phyloP scores from a whole-genome alignment of 2,888 invertebrate genomes.

The Sclerodermus sp. region DNA sequence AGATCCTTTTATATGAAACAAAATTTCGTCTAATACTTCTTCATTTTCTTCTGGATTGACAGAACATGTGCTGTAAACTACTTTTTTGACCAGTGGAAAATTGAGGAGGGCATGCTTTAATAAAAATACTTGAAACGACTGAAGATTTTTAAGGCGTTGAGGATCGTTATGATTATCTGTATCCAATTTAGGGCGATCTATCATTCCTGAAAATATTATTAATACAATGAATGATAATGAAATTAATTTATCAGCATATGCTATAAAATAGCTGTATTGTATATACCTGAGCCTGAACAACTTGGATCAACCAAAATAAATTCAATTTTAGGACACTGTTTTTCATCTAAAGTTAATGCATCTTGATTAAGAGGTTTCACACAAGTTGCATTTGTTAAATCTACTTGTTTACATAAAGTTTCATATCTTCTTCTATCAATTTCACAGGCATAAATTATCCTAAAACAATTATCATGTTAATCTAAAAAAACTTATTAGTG shows the following conservation, averaged over 20 bases:
- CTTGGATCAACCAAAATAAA: slow-evolving; percentile 96
- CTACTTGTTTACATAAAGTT: slow-evolving; percentile 67
- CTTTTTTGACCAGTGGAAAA: slow-evolving; percentile 80
- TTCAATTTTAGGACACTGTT: slow-evolving; percentile 71
- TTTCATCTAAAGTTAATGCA: slow-evolving; percentile 67
- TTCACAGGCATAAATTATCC: slow-evolving; percentile 83
- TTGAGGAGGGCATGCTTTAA: slow-evolving; percentile 81
- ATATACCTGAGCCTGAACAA: slow-evolving; percentile 89
- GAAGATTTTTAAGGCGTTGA: slow-evolving; percentile 66
- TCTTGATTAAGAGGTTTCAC: slow-evolving; percentile 72
- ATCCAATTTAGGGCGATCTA: slow-evolving; percentile 61
- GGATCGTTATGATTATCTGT: slow-evolving; percentile 59
- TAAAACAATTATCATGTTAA: slow-evolving; percentile 45
- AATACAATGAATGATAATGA: slow-evolving; percentile 2
- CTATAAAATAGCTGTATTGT: background rate
- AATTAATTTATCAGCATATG: no score
- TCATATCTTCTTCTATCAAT: slow-evolving; percentile 68
- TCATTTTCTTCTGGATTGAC: slow-evolving; percentile 90
- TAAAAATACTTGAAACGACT: slow-evolving; percentile 81
- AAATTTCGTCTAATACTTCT: slow-evolving; percentile 76
- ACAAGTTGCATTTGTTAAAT: slow-evolving; percentile 68
- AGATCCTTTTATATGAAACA: slow-evolving; percentile 46
- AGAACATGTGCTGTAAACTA: slow-evolving; percentile 97
- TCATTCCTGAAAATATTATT: slow-evolving; percentile 61
- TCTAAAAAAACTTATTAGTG: background rate